A percentile compares a stretch with the other conserved stretches of the same genome.
phyloP scores from a whole-genome alignment of 2,113 vertebrate genomes.

The Toxotes jaculatrix region DNA sequence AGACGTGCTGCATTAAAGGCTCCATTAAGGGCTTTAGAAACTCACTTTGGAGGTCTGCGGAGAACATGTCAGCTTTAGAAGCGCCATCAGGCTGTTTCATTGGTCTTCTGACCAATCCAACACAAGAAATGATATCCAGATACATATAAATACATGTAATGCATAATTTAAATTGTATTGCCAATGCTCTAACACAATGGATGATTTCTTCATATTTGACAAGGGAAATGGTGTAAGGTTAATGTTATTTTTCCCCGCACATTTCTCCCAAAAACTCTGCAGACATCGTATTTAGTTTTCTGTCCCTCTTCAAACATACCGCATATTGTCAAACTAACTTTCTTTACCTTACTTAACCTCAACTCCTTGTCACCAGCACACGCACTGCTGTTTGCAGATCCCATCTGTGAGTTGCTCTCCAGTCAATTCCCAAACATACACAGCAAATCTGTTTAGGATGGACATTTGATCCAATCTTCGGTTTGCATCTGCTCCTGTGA shows the following conservation, averaged over 20 bases:
- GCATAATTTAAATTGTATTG: neutral
- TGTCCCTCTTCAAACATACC: neutral
- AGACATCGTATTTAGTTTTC: neutral
- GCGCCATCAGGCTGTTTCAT: constrained; percentile 13
- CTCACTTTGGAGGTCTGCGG: constrained; percentile 26
- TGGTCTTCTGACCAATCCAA: constrained; percentile 6
- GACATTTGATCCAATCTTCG: constrained; percentile 77
- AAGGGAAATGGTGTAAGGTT: no score
- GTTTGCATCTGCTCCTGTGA: constrained; percentile 69
- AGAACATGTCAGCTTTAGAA: constrained; percentile 41
- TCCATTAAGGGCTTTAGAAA: constrained; percentile 73
- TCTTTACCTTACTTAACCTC: constrained; percentile 44
- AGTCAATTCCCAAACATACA: constrained; percentile 65
- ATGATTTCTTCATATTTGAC: neutral
- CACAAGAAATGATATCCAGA: neutral
- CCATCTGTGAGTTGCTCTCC: constrained; percentile 39
- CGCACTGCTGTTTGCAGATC: constrained; percentile 13
- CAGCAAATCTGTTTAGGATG: constrained; percentile 74
- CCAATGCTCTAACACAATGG: neutral
- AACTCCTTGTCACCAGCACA: neutral
- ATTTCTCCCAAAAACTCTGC: constrained; percentile 2
- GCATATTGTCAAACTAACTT: constrained; percentile 1
- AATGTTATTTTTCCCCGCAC: neutral
- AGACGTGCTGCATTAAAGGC: constrained; percentile 57
- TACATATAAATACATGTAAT: constrained; percentile 4